Conservation (phyloP, 2,797 vertebrate species). For the Oreortyx pictus region DNA sequence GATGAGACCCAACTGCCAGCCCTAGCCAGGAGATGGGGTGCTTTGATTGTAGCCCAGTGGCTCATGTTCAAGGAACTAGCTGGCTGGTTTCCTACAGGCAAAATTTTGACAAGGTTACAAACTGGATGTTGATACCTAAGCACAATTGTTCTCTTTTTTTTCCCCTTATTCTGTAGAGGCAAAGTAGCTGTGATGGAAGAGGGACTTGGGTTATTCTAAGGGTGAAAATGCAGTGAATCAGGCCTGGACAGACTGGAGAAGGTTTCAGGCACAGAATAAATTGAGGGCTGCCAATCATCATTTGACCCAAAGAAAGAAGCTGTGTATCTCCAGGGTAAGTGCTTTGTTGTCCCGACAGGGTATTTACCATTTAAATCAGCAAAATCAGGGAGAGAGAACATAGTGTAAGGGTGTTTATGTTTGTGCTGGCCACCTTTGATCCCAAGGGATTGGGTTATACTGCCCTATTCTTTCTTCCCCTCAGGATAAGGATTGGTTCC, state of each 20-base stretch:
- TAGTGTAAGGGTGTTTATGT: neutral
- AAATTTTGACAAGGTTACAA: neutral
- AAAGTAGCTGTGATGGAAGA: neutral
- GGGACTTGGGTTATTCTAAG: neutral
- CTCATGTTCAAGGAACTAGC: neutral
- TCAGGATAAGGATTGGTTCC: slow-evolving; percentile 31
- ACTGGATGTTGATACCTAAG: neutral
- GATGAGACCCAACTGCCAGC: accelerated
- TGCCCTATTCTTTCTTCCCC: neutral
- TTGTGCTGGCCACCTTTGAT: neutral
- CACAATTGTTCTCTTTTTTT: neutral
- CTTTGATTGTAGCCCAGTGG: neutral
- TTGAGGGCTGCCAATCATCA: accelerated
- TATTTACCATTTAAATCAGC: neutral
- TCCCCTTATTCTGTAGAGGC: accelerated
- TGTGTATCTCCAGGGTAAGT: neutral
- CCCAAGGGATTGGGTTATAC: neutral
- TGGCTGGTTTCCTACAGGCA: neutral
- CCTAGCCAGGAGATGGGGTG: neutral
- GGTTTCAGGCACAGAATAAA: neutral
- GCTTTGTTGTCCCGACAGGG: slow-evolving; percentile 5
- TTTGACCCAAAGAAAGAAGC: neutral
- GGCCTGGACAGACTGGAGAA: neutral
- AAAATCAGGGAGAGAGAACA: slow-evolving; percentile 5
- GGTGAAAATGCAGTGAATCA: neutral